Percentiles rank a stretch among this genome's conserved stretches.
Evolutionary conservation across 2,113 vertebrate species (phyloP).

Genomic region (Peucedramus taeniatus): DNA sequence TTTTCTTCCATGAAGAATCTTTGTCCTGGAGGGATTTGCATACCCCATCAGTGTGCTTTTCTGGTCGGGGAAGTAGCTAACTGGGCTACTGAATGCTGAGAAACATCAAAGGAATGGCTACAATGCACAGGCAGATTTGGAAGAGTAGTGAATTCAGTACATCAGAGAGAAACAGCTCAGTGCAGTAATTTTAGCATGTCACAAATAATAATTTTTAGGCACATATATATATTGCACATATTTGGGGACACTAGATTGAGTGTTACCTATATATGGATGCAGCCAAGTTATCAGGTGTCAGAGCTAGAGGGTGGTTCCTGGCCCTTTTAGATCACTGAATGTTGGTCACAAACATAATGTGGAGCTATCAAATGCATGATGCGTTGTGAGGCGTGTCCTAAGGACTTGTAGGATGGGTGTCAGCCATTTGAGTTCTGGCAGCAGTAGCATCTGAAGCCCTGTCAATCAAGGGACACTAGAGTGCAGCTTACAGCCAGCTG

Average conservation of each 20-base stretch:
- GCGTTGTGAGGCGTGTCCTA: not conserved
- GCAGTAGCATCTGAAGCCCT: not conserved
- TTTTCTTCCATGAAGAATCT: not conserved
- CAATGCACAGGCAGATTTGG: not conserved
- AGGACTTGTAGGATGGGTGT: not conserved
- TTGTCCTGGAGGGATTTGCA: not conserved
- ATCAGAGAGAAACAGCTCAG: not conserved
- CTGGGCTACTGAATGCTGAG: not conserved
- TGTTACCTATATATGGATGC: not conserved
- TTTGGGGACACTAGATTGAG: not conserved
- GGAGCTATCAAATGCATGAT: not conserved
- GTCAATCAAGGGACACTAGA: not conserved
- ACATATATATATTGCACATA: not conserved
- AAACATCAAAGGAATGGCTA: not conserved
- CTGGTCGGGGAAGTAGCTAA: not conserved
- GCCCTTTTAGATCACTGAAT: not conserved
- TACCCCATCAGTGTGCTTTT: not conserved
- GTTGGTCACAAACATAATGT: not conserved
- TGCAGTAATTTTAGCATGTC: not conserved
- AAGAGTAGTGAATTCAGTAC: not conserved
- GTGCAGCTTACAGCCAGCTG: not conserved
- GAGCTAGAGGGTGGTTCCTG: not conserved
- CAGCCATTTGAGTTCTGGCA: not conserved
- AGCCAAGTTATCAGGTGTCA: not conserved
- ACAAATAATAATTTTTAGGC: not conserved